A percentile compares a stretch with the other conserved stretches of the same genome.
phyloP scores from a whole-genome alignment of 2,113 vertebrate species.

The Embiotoca jacksoni region DNA sequence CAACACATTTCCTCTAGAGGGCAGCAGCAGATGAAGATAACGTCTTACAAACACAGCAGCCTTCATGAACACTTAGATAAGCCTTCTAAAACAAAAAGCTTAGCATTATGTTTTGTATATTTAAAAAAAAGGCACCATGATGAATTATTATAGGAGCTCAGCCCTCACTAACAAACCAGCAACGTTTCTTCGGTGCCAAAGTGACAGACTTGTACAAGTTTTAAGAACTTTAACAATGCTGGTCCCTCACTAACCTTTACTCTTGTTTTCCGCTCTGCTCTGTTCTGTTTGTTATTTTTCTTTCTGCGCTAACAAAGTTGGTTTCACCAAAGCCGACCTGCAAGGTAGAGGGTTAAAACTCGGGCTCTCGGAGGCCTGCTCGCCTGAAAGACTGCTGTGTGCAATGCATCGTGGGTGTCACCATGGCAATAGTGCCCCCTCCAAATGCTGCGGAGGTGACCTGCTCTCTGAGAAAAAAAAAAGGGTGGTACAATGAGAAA shows the following conservation, averaged over 20 bases:
- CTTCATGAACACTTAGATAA: background rate
- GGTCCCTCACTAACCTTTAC: constrained; percentile 88
- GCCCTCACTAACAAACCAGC: constrained; percentile 17
- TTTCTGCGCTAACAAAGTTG: constrained; percentile 94
- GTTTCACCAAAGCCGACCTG: constrained; percentile 98
- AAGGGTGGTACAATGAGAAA: background rate
- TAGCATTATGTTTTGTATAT: no score
- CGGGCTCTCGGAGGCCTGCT: constrained; percentile 79
- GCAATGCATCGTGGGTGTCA: constrained; percentile 83
- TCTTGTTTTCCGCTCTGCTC: constrained; percentile 79
- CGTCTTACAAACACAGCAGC: background rate
- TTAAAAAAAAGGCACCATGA: no score
- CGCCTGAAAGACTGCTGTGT: constrained; percentile 86
- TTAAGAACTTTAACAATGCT: constrained; percentile 50
- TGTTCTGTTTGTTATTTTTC: constrained; percentile 76
- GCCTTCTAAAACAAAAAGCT: background rate
- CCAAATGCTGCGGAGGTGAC: constrained; percentile 40
- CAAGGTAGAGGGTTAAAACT: constrained; percentile 93
- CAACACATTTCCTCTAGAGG: constrained; percentile 64
- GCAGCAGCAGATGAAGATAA: constrained; percentile 56
- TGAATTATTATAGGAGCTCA: background rate
- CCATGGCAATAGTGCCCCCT: constrained; percentile 66
- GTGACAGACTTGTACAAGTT: constrained; percentile 28
- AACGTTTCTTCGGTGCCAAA: constrained; percentile 58
- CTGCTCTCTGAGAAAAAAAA: constrained; percentile 48